These are phyloP conservation scores for Trochalopteron elliotii DNA, from an alignment of 2,113 vertebrate species.

Conservation along the genomic window DNA sequence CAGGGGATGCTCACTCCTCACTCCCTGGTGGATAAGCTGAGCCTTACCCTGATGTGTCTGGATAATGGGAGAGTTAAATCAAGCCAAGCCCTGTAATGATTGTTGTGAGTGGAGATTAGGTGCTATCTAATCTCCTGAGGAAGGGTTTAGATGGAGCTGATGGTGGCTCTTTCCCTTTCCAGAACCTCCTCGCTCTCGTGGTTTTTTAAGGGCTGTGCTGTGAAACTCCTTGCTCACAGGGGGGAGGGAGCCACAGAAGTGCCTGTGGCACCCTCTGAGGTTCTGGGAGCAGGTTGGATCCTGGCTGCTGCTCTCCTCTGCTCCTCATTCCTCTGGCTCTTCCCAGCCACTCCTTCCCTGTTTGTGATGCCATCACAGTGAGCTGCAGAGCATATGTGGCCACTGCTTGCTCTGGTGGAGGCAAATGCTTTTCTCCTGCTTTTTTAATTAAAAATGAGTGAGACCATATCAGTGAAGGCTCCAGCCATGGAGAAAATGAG, in stretches of 20 bases:
- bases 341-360: background rate
- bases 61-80: slow-evolving; percentile 21
- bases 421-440: background rate
- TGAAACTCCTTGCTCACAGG: rapidly evolving
- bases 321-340: background rate
- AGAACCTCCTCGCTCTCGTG: background rate
- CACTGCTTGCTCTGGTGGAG: background rate
- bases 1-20: background rate
- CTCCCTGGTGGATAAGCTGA: background rate
- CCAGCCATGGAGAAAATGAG: background rate
- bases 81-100: slow-evolving; percentile 6
- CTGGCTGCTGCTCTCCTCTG: background rate
- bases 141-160: slow-evolving; percentile 12
- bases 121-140: background rate
- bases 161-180: background rate
- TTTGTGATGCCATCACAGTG: background rate
- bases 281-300: background rate
- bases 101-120: background rate
- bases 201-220: background rate
- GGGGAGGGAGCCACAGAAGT: background rate
- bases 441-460: background rate
- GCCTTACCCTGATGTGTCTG: background rate
- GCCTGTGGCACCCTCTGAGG: background rate
- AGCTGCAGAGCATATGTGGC: background rate
- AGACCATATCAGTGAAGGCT: background rate